Conservation (phyloP, 2,888 invertebrate species). For the Zhuqinia jingwanae region DNA sequence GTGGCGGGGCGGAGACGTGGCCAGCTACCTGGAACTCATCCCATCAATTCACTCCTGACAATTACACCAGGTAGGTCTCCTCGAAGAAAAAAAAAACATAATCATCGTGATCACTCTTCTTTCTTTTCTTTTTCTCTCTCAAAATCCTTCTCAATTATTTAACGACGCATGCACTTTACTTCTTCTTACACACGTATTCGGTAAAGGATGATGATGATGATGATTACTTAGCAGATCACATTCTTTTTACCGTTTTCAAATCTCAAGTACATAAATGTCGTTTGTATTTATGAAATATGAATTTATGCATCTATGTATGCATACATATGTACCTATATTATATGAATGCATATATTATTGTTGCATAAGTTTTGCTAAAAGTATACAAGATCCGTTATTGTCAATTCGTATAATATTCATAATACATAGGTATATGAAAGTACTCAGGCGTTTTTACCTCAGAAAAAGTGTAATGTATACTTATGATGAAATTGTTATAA, state of each 20-base stretch:
- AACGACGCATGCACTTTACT: conserved; percentile 3
- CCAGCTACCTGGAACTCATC: conserved; percentile 77
- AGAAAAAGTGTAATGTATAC: conserved; percentile 17
- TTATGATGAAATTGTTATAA: conserved; percentile 3
- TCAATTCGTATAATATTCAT: too few species aligned
- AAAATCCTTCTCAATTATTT: conserved; percentile 46
- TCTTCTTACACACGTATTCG: background rate
- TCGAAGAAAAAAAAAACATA: conserved; percentile 60
- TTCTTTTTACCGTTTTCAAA: conserved; percentile 14
- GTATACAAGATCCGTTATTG: background rate
- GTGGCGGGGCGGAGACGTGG: conserved; percentile 73
- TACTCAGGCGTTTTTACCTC: background rate
- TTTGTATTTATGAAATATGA: background rate
- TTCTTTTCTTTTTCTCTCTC: conserved; percentile 36
- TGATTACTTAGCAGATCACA: conserved; percentile 24
- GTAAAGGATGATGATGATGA: background rate
- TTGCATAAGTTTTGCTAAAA: conserved; percentile 15
- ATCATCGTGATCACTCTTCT: conserved; percentile 70
- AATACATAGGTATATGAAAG: background rate
- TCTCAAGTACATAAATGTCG: background rate
- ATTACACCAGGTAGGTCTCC: conserved; percentile 78
- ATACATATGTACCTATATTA: too few species aligned
- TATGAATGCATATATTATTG: conserved; percentile 4
- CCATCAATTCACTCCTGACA: conserved; percentile 78
- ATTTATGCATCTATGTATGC: background rate